phyloP scores from a whole-genome alignment of 2,888 invertebrate genomes.

The Odontocerum albicorne region DNA sequence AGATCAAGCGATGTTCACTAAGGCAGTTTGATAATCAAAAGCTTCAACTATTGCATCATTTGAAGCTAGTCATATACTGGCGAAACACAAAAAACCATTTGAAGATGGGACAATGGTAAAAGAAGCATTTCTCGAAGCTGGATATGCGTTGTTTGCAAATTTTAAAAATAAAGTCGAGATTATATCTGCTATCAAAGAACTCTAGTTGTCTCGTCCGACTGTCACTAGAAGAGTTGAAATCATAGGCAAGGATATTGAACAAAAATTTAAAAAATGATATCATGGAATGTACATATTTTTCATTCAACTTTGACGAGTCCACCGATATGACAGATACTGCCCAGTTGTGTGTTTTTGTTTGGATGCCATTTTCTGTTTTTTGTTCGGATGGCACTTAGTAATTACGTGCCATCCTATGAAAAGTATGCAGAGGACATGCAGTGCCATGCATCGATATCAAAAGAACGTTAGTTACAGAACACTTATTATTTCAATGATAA shows the following conservation, averaged over 20 bases:
- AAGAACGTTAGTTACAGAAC: no score
- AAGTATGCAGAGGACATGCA: no score
- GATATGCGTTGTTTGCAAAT: constrained; percentile 29
- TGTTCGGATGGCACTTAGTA: no score
- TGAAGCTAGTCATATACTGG: constrained; percentile 1
- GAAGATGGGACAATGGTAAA: constrained; percentile 9
- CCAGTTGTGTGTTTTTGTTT: background rate
- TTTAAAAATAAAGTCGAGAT: constrained; percentile 39
- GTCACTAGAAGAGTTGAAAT: constrained; percentile 19
- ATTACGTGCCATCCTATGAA: no score
- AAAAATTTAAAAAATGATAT: constrained; percentile 21
- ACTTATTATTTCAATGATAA: no score
- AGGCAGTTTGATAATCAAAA: no score
- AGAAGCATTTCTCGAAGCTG: constrained; percentile 19
- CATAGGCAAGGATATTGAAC: constrained; percentile 3
- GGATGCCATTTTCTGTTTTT: no score
- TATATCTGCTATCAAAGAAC: constrained; percentile 37
- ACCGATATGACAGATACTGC: constrained; percentile 21
- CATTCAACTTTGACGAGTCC: constrained; percentile 21
- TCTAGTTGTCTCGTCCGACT: constrained; percentile 38
- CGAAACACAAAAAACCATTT: constrained; percentile 14
- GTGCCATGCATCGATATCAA: no score
- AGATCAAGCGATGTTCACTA: no score
- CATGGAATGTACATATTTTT: constrained; percentile 29
- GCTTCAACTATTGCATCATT: no score